A percentile compares a stretch with the other conserved stretches of the same genome.
Evolutionary conservation across 2,888 invertebrate genomes (phyloP).

Genomic region (Leucoma salicis): DNA sequence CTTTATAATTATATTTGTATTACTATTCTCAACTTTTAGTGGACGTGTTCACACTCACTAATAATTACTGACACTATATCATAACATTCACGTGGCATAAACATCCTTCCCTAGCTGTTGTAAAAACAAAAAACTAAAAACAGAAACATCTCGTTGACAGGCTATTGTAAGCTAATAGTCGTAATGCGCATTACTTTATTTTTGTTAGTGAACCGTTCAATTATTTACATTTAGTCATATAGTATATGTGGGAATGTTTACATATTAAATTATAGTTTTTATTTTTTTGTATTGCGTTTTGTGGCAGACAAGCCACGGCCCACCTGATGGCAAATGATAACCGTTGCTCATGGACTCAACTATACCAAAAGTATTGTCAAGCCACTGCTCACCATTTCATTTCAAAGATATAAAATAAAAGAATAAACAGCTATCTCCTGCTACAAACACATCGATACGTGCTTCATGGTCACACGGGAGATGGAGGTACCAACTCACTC

Average conservation of each 20-base stretch:
- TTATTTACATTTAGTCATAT: slow-evolving; percentile 63
- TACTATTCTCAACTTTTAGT: slow-evolving; percentile 71
- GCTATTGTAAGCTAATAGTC: slow-evolving; percentile 72
- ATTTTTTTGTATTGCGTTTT: too few species aligned
- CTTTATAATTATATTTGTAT: slow-evolving; percentile 77
- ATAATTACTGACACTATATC: slow-evolving; percentile 79
- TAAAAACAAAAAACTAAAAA: slow-evolving; percentile 50
- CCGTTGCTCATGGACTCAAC: too few species aligned
- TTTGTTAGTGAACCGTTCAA: slow-evolving; percentile 49
- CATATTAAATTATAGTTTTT: slow-evolving; percentile 60
- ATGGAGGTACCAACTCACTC: too few species aligned
- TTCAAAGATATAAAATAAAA: too few species aligned
- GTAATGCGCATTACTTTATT: slow-evolving; percentile 64
- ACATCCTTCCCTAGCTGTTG: slow-evolving; percentile 63
- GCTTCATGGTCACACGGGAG: too few species aligned
- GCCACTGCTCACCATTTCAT: too few species aligned
- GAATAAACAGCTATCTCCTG: too few species aligned
- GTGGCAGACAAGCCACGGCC: too few species aligned
- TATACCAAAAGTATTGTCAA: too few species aligned
- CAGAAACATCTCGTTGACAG: slow-evolving; percentile 73
- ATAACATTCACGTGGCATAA: slow-evolving; percentile 74
- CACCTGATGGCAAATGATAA: too few species aligned
- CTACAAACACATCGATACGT: too few species aligned
- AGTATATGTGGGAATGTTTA: slow-evolving; percentile 75
- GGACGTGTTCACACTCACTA: slow-evolving; percentile 76